Conservation (phyloP, 2,888 invertebrate genomes). For the Leptinotarsa juncta region DNA sequence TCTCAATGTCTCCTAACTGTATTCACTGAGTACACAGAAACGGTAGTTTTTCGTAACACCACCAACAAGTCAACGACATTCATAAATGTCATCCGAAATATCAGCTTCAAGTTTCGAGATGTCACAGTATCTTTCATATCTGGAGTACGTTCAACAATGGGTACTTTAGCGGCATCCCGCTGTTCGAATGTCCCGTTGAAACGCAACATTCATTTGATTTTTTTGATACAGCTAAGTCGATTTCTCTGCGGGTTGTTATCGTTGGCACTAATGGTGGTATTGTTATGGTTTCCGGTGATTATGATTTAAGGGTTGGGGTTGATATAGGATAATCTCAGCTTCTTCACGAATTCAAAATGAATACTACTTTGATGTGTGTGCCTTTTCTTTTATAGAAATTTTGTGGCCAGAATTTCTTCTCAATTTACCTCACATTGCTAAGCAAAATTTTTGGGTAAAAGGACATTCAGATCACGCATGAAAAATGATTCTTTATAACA, state of each 20-base stretch:
- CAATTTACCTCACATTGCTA: no score
- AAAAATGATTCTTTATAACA: no score
- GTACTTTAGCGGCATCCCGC: slow-evolving; percentile 48
- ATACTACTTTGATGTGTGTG: no score
- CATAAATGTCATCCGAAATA: slow-evolving; percentile 10
- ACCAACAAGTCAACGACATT: slow-evolving; percentile 13
- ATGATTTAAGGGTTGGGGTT: background rate
- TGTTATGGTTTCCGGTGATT: slow-evolving; percentile 35
- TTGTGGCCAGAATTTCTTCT: no score
- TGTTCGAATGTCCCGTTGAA: slow-evolving; percentile 45
- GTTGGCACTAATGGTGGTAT: slow-evolving; percentile 43
- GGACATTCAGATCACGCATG: no score
- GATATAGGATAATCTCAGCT: background rate
- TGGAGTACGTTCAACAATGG: slow-evolving; percentile 34
- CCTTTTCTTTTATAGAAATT: no score
- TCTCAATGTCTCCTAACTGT: background rate
- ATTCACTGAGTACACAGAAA: background rate
- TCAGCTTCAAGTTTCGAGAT: slow-evolving; percentile 5
- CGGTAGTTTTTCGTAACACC: background rate
- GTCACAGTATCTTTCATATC: slow-evolving; percentile 23
- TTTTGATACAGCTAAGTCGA: slow-evolving; percentile 30
- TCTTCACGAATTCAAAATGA: background rate
- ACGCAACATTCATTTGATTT: slow-evolving; percentile 28
- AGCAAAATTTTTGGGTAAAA: no score
- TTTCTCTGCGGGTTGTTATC: slow-evolving; percentile 41